Evolutionary conservation across 2,113 vertebrate genomes (phyloP).

Genomic region (Lasiurus cinereus): DNA sequence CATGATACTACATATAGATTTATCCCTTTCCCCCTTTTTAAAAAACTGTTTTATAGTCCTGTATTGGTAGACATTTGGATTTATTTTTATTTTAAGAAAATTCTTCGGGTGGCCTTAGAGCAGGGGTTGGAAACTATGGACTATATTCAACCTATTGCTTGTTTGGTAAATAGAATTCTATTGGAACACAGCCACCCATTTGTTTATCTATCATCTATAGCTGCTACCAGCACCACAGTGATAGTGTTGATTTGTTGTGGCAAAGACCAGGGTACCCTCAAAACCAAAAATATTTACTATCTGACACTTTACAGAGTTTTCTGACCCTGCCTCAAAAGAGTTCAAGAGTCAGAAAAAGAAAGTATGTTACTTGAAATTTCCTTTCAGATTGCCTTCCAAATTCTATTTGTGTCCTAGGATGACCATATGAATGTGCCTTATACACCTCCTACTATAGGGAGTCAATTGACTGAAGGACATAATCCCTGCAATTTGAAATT

Average conservation of each 20-base stretch:
- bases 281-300: not conserved
- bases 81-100: not conserved
- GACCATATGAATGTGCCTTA: not conserved
- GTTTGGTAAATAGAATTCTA: not conserved
- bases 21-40: not conserved
- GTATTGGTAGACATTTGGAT: not conserved
- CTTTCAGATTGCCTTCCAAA: not conserved
- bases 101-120: not conserved
- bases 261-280: not conserved
- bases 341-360: not conserved
- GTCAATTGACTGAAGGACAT: not conserved
- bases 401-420: not conserved
- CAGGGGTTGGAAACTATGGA: not conserved
- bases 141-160: not conserved
- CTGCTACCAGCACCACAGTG: not conserved
- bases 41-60: not conserved
- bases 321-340: not conserved
- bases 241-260: not conserved
- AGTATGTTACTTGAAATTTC: not conserved
- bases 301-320: not conserved
- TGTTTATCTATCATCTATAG: not conserved
- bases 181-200: not conserved
- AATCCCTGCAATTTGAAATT: not conserved
- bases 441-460: not conserved
- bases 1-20: not conserved